Evolutionary conservation across 2,797 vertebrate species (phyloP), one percentile per base, ranked within the genome.

Genomic region (Acanthopagrus latus): DNA sequence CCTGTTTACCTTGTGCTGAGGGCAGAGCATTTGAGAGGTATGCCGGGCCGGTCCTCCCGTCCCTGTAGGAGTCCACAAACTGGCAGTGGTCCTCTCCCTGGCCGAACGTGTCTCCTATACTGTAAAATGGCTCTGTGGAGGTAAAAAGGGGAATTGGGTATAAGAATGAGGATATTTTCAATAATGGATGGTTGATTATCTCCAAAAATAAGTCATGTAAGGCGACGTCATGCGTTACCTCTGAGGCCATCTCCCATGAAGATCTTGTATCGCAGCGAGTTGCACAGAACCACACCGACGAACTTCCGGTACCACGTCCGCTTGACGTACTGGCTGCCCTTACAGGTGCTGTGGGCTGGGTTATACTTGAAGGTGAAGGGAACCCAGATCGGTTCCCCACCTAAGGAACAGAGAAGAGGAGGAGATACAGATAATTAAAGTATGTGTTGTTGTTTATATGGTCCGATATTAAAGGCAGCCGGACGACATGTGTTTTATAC

Each of bases 321-420:
- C 89, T 99, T 99, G 88, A 99, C 98, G 0, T 96, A 99, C 78
- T 99, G 98, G 83, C 97, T 97, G 71, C 98, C 98, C 10, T 94
- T 96, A 89, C 98, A 99, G 64, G 96, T 95, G 27, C 97, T 97
- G 89, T 97, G 97, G 64, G 94, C 90, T 0, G 96, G 86, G 89
- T 99, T 97, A 0, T 95, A 97, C 75, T 97, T 98, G 91, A 99
- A 99, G 67, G 93, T 86, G 84, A 96, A 99, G 0, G 98, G 97
- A 76, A 99, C 96, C 98, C 98, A 99, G 91, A 99, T 99, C 41
- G 98, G 98, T 88, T 99, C 98, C 21, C 98, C 98, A 17, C 98
- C 98, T 71, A 56, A 18, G 44, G 56, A 58, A 14, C 41, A 69
- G 25, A 25, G 3, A 27, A n/a, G 47, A 72, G 56, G 18, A 38